Conservation (phyloP, 2,888 invertebrate species). For the Drymonia ruficornis region DNA sequence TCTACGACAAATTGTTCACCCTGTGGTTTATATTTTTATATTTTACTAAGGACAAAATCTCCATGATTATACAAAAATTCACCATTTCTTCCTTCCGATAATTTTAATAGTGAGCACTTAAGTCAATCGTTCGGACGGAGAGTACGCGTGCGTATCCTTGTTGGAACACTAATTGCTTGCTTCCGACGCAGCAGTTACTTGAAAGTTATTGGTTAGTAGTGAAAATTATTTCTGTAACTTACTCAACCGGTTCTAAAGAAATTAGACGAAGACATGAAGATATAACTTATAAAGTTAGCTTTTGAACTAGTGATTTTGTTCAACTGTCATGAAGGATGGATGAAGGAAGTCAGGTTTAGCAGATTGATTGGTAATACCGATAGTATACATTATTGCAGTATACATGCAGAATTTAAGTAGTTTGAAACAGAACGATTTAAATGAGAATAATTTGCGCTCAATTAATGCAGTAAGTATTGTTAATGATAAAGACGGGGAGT, state of each 20-base stretch:
- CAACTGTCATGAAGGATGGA: too few relatives aligned
- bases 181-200: conserved; percentile 28
- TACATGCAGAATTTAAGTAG: too few relatives aligned
- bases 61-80: not conserved
- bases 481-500: too few relatives aligned
- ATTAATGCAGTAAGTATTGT: too few relatives aligned
- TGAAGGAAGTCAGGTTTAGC: too few relatives aligned
- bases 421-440: too few relatives aligned
- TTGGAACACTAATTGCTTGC: conserved; percentile 29
- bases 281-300: not conserved
- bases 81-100: not conserved
- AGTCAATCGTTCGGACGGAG: conserved; percentile 3
- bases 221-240: conserved; percentile 4
- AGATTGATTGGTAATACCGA: too few relatives aligned
- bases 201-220: conserved; percentile 23
- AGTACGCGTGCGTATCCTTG: conserved; percentile 25
- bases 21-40: too few relatives aligned
- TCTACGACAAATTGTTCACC: too few relatives aligned
- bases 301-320: too few relatives aligned
- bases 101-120: conserved; percentile 1
- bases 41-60: not conserved
- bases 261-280: conserved; percentile 2
- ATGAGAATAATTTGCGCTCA: too few relatives aligned
- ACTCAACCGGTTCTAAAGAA: not conserved
- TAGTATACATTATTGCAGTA: too few relatives aligned